Evolutionary conservation across 2,113 vertebrate species (phyloP).

Genomic region (Panthera uncia): DNA sequence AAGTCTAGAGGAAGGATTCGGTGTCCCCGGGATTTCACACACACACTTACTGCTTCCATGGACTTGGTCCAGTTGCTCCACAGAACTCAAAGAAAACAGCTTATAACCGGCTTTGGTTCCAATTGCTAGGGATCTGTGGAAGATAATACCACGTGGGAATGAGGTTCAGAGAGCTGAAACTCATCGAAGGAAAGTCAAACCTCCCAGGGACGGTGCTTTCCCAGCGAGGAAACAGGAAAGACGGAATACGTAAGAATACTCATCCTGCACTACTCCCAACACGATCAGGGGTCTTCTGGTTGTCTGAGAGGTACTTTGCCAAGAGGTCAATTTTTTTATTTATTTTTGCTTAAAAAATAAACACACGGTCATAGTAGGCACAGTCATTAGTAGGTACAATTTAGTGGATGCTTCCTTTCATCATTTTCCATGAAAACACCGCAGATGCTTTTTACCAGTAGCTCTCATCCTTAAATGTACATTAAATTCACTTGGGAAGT

Average conservation of each 20-base stretch:
- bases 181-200: background rate
- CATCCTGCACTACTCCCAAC: background rate
- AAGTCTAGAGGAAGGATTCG: background rate
- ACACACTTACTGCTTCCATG: slow-evolving; percentile 93
- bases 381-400: background rate
- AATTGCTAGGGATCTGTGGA: slow-evolving; percentile 92
- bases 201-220: background rate
- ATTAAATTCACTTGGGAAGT: background rate
- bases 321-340: slow-evolving; percentile 2
- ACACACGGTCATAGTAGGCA: background rate
- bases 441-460: background rate
- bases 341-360: background rate
- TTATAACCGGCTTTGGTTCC: slow-evolving; percentile 93
- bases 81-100: slow-evolving; percentile 94
- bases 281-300: background rate
- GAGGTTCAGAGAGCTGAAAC: background rate
- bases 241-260: background rate
- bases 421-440: background rate
- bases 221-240: background rate
- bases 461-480: background rate
- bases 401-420: background rate
- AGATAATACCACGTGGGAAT: slow-evolving; percentile 34
- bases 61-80: slow-evolving; percentile 96
- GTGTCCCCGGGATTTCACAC: background rate
- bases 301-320: background rate